Conservation (phyloP, 2,888 invertebrate genomes). For the Sarcophaga variegata region DNA sequence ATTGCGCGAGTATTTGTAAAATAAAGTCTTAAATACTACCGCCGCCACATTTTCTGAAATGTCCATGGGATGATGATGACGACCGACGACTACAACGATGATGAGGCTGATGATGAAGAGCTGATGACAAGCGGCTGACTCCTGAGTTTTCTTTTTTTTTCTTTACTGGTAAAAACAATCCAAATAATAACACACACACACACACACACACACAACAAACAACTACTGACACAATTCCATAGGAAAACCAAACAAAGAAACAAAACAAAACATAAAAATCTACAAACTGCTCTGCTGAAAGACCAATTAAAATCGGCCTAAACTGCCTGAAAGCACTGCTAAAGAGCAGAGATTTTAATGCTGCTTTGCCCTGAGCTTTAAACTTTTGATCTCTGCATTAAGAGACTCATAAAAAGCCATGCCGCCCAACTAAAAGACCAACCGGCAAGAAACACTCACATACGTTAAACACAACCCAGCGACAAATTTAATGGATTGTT, state of each 20-base stretch:
- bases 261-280: background rate
- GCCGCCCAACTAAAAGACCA: conserved; percentile 7
- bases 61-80: background rate
- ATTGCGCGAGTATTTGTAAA: conserved; percentile 1
- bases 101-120: conserved; percentile 43
- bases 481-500: background rate
- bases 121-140: conserved; percentile 52
- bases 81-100: background rate
- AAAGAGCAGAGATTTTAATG: background rate
- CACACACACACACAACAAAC: conserved; percentile 23
- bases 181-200: background rate
- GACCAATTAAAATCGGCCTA: conserved; percentile 52
- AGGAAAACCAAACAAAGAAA: background rate
- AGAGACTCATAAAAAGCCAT: conserved; percentile 23
- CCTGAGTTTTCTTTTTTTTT: background rate
- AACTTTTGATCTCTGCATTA: conserved; percentile 49
- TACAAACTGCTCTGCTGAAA: conserved; percentile 34
- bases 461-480: background rate
- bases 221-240: conserved; percentile 75
- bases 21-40: conserved; percentile 30
- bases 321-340: conserved; percentile 15
- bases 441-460: background rate
- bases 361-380: conserved; percentile 40
- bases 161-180: too few relatives aligned
- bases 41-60: conserved; percentile 40